Conservation (phyloP, 2,888 invertebrate genomes). For the Pristionchus japonicus region DNA sequence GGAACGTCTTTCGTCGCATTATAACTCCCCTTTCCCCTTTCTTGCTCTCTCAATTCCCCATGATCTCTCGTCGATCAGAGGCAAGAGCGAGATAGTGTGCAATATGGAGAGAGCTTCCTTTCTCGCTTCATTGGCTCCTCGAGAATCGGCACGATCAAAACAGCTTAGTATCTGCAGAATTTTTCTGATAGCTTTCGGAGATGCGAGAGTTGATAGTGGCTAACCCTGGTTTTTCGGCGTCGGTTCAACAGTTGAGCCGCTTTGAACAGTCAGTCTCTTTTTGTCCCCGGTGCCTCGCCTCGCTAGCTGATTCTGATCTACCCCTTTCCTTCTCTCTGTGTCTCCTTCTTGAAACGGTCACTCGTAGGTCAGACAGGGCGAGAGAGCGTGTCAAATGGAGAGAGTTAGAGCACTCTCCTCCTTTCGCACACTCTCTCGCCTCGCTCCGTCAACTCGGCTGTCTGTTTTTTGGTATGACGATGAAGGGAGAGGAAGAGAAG, state of each 20-base stretch:
- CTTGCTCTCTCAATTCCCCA: background rate
- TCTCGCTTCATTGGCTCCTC: background rate
- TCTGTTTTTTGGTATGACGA: slow-evolving; percentile 39
- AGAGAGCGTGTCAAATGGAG: background rate
- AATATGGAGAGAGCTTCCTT: too few relatives aligned
- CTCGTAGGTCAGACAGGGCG: background rate
- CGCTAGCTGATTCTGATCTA: background rate
- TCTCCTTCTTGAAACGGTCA: too few relatives aligned
- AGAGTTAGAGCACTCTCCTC: background rate
- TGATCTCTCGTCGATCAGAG: too few relatives aligned
- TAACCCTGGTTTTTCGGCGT: background rate
- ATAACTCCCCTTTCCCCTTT: background rate
- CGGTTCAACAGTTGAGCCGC: background rate
- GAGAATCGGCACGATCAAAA: too few relatives aligned
- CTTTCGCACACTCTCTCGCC: background rate
- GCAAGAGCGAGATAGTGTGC: too few relatives aligned
- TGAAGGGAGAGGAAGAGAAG: background rate
- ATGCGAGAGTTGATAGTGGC: background rate
- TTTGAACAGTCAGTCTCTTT: background rate
- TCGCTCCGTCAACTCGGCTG: background rate
- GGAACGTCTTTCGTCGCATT: background rate
- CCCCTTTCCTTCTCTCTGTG: background rate
- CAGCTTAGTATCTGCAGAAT: background rate
- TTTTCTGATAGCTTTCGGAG: background rate
- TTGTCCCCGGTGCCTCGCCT: background rate